These are phyloP conservation scores for Clarias platycephalus DNA, from an alignment of 2,797 vertebrate species.

Conservation along the genomic window DNA sequence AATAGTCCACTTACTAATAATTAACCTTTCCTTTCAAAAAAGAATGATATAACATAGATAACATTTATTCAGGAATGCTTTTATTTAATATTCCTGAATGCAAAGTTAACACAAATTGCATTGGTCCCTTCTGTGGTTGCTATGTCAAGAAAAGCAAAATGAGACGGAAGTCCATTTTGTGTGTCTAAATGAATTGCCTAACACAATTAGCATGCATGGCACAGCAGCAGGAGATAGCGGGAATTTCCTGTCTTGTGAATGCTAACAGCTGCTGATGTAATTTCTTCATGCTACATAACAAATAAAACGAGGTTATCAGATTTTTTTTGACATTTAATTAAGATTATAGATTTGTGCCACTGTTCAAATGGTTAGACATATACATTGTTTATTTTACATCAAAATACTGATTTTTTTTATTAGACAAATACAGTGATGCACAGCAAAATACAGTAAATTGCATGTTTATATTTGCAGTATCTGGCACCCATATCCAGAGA, in stretches of 20 bases:
- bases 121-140: conserved; percentile 20
- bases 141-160: conserved; percentile 34
- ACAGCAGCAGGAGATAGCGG: conserved; percentile 32
- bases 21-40: conserved; percentile 8
- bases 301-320: conserved; percentile 24
- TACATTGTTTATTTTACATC: not conserved
- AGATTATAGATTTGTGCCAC: not conserved
- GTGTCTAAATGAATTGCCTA: conserved; percentile 50
- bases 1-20: conserved; percentile 1
- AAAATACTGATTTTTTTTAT: not conserved
- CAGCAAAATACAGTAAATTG: not conserved
- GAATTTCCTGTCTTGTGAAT: conserved; percentile 39
- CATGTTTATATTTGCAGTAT: not conserved
- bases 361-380: not conserved
- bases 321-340: too few relatives aligned
- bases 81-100: conserved; percentile 21
- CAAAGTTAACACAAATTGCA: conserved; percentile 40
- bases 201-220: conserved; percentile 49
- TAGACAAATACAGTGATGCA: not conserved
- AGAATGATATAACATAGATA: not conserved
- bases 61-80: conserved; percentile 24
- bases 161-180: conserved; percentile 47
- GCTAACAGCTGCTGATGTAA: conserved; percentile 39
- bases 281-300: conserved; percentile 29
- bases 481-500: too few relatives aligned